Percentiles rank a stretch among this genome's conserved stretches.
Conservation (phyloP, 2,113 vertebrate species). For the Myiozetetes cayanensis region DNA sequence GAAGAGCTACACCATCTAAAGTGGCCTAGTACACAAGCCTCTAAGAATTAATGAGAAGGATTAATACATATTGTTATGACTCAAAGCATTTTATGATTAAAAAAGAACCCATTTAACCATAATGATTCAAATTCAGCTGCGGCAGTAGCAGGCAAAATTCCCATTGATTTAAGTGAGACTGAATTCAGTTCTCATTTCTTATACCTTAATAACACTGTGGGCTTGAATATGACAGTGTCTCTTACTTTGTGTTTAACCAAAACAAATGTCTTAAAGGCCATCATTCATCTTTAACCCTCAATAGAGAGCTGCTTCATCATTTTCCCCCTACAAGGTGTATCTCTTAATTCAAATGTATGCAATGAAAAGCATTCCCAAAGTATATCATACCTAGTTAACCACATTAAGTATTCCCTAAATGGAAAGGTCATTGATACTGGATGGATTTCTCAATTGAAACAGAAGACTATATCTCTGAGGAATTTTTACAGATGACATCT, state of each 20-base stretch:
- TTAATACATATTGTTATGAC: conserved; percentile 44
- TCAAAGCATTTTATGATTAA: conserved; percentile 57
- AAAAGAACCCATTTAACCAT: conserved; percentile 49
- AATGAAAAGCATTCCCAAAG: conserved; percentile 59
- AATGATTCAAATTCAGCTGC: conserved; percentile 46
- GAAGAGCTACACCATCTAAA: neutral
- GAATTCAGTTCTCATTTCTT: conserved; percentile 39
- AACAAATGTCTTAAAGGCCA: conserved; percentile 56
- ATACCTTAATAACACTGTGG: conserved; percentile 25
- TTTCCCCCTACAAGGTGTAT: conserved; percentile 51
- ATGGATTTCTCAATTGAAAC: conserved; percentile 49
- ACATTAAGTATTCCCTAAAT: conserved; percentile 51
- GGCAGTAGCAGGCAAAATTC: neutral
- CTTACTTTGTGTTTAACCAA: conserved; percentile 54
- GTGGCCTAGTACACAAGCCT: neutral
- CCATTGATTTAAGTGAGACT: conserved; percentile 41
- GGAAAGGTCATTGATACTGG: conserved; percentile 45
- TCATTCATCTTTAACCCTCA: conserved; percentile 56
- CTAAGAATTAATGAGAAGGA: conserved; percentile 33
- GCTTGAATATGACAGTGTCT: conserved; percentile 37
- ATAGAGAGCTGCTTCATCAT: conserved; percentile 51
- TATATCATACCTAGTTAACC: conserved; percentile 54
- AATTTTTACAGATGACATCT: conserved; percentile 38
- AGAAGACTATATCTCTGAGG: conserved; percentile 23
- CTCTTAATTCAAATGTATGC: conserved; percentile 49